phyloP scores from a whole-genome alignment of 2,888 invertebrate genomes.

The Pimpla rufipes region DNA sequence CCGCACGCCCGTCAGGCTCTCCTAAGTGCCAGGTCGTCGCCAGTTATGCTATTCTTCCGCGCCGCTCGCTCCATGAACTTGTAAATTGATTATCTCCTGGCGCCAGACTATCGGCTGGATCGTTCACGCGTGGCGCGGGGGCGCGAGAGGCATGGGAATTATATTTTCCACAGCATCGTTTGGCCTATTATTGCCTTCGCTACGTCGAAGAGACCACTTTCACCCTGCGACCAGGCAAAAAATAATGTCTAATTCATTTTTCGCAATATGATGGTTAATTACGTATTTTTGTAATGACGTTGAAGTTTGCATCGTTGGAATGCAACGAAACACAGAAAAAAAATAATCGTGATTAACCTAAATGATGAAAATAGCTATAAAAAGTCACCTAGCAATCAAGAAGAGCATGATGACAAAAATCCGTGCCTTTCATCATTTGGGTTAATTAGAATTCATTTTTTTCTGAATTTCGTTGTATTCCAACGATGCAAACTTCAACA shows the following conservation, averaged over 20 bases:
- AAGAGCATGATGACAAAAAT: no score
- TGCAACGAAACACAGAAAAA: no score
- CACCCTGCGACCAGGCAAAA: background rate
- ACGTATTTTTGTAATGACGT: no score
- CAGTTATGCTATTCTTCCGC: conserved; percentile 26
- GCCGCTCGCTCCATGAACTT: conserved; percentile 42
- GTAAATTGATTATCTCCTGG: conserved; percentile 50
- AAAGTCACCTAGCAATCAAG: no score
- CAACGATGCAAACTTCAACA: no score
- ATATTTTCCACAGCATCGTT: background rate
- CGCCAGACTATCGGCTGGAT: conserved; percentile 45
- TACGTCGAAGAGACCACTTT: background rate
- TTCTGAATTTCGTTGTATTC: no score
- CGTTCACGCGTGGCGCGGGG: background rate
- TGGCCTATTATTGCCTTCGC: background rate
- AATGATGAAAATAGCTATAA: no score
- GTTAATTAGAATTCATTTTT: no score
- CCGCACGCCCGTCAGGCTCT: conserved; percentile 23
- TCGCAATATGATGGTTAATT: no score
- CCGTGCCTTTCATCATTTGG: no score
- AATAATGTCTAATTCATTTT: background rate
- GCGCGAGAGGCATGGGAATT: background rate
- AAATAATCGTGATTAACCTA: no score
- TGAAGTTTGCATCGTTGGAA: no score
- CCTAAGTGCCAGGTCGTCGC: conserved; percentile 42